Evolutionary conservation across 2,888 invertebrate genomes (phyloP), one percentile per base, ranked within the genome.

Genomic region (Philaethria dido): DNA sequence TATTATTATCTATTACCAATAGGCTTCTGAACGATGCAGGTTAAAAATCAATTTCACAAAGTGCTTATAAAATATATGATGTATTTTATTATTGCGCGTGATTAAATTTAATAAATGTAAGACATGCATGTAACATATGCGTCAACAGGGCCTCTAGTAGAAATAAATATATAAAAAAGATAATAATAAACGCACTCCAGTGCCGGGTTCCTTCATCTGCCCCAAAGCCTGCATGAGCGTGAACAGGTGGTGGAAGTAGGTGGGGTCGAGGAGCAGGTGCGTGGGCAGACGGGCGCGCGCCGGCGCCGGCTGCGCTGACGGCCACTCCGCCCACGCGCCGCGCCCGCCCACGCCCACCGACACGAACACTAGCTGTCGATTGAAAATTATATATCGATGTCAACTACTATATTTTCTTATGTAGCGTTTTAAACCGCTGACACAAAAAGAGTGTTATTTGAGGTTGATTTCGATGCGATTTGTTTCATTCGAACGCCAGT

Each of bases 241-340:
- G 87, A 98, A 98, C 2, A 99, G 93, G 75, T 98, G 97, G 80
- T 98, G 97, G 87, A 98, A 98, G 90, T 98, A 97, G 62, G 95
- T 95, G 11, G 98, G 96, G 81, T 96, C 95, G 42, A 98, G 92
- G 8, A 99, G 91, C 16, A 98, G 87, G 64, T 98, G 93, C 14
- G 98, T 98, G 0, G 98, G 98, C 52, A 98, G 92, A 13, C 96
- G 96, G 68, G 98, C 96, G 63, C 97, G 94, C 0, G 98, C 96
- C 18, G 98, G 97, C 0, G 98, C 96, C 3, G 98, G 97, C 79
- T 98, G 94, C 74, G 97, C 94, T 0, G 98, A 97, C 3, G 98
- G 97, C 79, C 97, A 97, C 80, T 98, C 97, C 62, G 95, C 92
- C 80, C 95, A 94, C 75, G 96, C 97, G 62, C 86, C 93, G 75